Evolutionary conservation across 2,113 vertebrate genomes (phyloP).

Genomic region (Dicaeum eximium): DNA sequence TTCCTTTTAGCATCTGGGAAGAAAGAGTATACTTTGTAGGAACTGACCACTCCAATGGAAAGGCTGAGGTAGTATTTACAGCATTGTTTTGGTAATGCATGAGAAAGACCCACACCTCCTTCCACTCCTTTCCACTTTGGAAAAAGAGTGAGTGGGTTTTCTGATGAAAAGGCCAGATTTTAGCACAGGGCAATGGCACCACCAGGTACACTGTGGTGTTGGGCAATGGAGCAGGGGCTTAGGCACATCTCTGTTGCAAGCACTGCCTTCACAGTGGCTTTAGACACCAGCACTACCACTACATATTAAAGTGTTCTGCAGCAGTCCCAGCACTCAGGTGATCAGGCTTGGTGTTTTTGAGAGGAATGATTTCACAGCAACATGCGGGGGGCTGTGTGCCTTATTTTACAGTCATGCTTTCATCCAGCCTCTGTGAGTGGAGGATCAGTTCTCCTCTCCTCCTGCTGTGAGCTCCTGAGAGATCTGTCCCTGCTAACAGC

Average conservation of each 20-base stretch:
- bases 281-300: not conserved
- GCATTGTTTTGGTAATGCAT: not conserved
- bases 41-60: not conserved
- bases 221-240: not conserved
- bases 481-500: not conserved
- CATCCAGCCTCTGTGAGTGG: not conserved
- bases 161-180: not conserved
- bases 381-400: rapidly evolving
- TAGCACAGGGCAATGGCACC: not conserved
- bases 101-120: not conserved
- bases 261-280: not conserved
- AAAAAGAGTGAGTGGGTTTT: not conserved
- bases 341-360: not conserved
- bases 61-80: not conserved
- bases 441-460: not conserved
- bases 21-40: not conserved
- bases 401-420: not conserved
- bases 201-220: no score
- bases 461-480: not conserved
- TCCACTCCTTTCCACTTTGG: no score
- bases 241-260: not conserved
- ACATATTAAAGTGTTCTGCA: not conserved
- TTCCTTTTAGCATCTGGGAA: not conserved
- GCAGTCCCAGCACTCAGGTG: not conserved
- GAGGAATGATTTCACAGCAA: not conserved